Evolutionary conservation across 2,888 invertebrate genomes (phyloP).

Genomic region (Arctia plantaginis): DNA sequence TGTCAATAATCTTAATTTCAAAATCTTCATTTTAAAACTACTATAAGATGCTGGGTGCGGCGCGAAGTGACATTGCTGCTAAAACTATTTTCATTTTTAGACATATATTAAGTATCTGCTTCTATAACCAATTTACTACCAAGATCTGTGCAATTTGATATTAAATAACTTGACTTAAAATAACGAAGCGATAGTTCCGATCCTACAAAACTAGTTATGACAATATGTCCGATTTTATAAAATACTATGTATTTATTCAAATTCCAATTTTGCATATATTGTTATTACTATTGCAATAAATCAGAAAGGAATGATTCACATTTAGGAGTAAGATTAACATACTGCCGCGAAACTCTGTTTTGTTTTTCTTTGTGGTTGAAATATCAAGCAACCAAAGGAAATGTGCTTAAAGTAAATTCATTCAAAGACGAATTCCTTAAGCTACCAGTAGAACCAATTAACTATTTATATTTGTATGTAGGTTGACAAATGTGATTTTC

Average conservation of each 20-base stretch:
- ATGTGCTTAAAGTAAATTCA: background rate
- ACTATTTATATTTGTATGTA: background rate
- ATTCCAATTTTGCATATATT: background rate
- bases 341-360: background rate
- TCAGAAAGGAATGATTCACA: background rate
- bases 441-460: background rate
- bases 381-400: background rate
- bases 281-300: background rate
- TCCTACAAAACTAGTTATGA: background rate
- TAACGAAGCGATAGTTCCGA: background rate
- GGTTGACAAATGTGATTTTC: background rate
- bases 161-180: background rate
- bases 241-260: background rate
- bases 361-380: background rate
- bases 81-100: background rate
- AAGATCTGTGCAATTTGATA: background rate
- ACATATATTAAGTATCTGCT: background rate
- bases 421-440: background rate
- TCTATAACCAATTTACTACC: background rate
- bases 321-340: background rate
- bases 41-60: too few relatives aligned
- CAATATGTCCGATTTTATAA: background rate
- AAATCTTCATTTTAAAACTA: too few relatives aligned
- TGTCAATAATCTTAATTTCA: background rate
- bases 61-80: background rate